Evolutionary conservation across 2,888 invertebrate genomes (phyloP).

Genomic region (Agrotis puta): DNA sequence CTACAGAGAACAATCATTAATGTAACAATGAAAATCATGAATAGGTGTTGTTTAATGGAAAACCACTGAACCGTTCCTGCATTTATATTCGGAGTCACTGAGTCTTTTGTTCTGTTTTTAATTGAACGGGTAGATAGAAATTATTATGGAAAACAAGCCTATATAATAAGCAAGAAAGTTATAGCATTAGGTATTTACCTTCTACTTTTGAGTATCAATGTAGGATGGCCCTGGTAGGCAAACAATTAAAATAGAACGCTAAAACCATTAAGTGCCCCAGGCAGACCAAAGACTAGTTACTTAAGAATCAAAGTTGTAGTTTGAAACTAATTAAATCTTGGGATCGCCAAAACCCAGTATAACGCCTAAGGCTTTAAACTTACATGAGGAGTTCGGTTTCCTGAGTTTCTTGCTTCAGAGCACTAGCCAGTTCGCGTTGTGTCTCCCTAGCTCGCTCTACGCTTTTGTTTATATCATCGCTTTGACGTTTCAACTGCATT

Average conservation of each 20-base stretch:
- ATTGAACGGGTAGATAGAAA: conserved; percentile 10
- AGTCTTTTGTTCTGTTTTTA: conserved; percentile 26
- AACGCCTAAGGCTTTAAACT: conserved; percentile 23
- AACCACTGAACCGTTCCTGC: conserved; percentile 20
- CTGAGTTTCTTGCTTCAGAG: conserved; percentile 70
- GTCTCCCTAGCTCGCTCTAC: conserved; percentile 67
- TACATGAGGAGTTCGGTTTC: conserved; percentile 72
- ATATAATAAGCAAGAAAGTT: too few species aligned
- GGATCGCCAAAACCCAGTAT: not conserved
- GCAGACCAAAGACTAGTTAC: not conserved
- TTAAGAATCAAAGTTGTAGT: not conserved
- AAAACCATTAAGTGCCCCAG: not conserved
- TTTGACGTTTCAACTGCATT: conserved; percentile 78
- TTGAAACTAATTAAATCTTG: conserved; percentile 8
- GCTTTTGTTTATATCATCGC: conserved; percentile 72
- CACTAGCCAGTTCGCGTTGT: conserved; percentile 68
- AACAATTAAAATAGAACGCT: not conserved
- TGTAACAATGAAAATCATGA: conserved; percentile 20
- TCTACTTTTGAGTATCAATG: not conserved
- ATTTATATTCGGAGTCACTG: not conserved
- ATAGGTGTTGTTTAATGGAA: conserved; percentile 27
- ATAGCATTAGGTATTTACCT: too few species aligned
- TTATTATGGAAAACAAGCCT: not conserved
- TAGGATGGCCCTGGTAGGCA: not conserved
- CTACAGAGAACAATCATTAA: too few species aligned